These are phyloP conservation scores for Eueides isabella DNA, from an alignment of 1,140 invertebrate species.

Conservation along the genomic window DNA sequence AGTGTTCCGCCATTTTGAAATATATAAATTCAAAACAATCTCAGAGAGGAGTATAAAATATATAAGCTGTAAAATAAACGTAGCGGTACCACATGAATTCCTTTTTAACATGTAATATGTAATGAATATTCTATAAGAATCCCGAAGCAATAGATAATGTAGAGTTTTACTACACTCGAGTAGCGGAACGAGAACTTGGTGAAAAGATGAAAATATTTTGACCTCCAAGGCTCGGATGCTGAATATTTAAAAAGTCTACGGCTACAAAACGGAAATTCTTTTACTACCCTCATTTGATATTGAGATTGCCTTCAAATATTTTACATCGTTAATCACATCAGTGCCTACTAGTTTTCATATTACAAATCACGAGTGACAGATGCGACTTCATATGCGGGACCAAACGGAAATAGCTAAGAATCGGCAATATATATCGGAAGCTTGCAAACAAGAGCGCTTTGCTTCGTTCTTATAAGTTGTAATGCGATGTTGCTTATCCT, in stretches of 20 bases:
- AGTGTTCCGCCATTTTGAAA: no score
- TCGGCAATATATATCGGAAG: no score
- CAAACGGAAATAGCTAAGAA: no score
- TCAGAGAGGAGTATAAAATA: background rate
- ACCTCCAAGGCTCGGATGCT: constrained; percentile 52
- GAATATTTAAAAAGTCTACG: constrained; percentile 58
- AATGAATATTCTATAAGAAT: constrained; percentile 28
- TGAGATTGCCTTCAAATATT: constrained; percentile 8
- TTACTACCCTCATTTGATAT: constrained; percentile 6
- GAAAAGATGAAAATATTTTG: constrained; percentile 59
- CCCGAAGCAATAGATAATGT: constrained; percentile 41
- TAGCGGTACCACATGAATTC: background rate
- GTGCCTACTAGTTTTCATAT: background rate
- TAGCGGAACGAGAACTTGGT: constrained; percentile 50
- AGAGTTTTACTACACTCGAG: constrained; percentile 46
- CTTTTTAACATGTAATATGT: constrained; percentile 6
- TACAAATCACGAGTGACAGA: background rate
- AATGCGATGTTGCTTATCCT: no score
- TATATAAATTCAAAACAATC: background rate
- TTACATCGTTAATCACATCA: background rate
- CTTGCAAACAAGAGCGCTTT: no score
- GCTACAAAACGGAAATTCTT: constrained; percentile 26
- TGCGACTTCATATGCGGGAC: no score
- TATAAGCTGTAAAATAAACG: constrained; percentile 1
- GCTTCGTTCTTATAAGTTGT: no score